These are phyloP conservation scores for Noctilio leporinus DNA, from an alignment of 2,113 vertebrate species.

Conservation along the genomic window DNA sequence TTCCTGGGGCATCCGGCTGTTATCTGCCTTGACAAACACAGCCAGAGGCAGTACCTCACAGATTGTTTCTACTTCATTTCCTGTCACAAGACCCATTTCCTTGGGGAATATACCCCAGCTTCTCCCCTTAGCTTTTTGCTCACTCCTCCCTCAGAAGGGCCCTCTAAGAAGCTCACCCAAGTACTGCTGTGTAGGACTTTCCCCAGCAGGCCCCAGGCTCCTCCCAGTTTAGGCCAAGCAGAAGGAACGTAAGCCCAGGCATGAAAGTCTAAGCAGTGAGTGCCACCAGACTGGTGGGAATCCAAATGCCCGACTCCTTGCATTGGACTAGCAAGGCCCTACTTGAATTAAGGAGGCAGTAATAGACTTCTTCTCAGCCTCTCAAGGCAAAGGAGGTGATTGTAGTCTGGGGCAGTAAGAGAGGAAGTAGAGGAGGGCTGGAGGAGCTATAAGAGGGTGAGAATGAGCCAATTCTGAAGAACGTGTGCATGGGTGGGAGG, in stretches of 20 bases:
- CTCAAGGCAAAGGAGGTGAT: not conserved
- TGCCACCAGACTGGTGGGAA: not conserved
- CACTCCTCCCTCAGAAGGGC: not conserved
- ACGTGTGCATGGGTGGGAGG: not conserved
- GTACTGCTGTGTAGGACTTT: not conserved
- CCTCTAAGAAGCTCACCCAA: not conserved
- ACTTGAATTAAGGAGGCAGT: not conserved
- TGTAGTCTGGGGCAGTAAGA: not conserved
- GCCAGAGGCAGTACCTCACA: not conserved
- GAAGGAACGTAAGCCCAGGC: not conserved
- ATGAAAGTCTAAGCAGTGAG: not conserved
- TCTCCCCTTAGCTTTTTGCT: not conserved
- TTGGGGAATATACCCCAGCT: conserved; percentile 22
- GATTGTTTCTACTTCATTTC: conserved; percentile 49
- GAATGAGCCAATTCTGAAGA: not conserved
- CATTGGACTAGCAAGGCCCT: not conserved
- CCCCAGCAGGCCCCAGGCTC: not conserved
- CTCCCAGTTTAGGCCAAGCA: not conserved
- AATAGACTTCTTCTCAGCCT: too few species aligned
- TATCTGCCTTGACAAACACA: not conserved
- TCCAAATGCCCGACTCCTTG: not conserved
- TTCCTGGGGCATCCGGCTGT: not conserved
- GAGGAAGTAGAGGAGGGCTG: not conserved
- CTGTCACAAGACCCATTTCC: conserved; percentile 56
- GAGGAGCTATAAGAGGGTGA: not conserved